Conservation (phyloP, 1,140 invertebrate species). For the Rhyacophila brunnea region DNA sequence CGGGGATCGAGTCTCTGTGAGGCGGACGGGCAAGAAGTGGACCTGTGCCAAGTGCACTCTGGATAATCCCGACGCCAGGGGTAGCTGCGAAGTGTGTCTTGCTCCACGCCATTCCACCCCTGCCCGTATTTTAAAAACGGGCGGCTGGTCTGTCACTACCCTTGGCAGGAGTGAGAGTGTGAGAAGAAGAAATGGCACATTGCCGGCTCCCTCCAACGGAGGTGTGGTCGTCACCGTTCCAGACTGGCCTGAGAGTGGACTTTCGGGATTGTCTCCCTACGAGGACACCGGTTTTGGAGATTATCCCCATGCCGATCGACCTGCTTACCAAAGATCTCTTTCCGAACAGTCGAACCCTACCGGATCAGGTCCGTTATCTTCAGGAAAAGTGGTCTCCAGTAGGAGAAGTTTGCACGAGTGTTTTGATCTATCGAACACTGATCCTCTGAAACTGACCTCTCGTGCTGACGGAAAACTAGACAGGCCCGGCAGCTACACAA, state of each 20-base stretch:
- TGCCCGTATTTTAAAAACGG: conserved; percentile 44
- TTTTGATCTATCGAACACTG: conserved; percentile 51
- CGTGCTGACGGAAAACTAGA: conserved; percentile 25
- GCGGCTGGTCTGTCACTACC: conserved; percentile 49
- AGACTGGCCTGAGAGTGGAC: conserved; percentile 42
- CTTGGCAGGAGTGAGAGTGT: conserved; percentile 47
- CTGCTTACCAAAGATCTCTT: conserved; percentile 64
- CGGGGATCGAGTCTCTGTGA: conserved; percentile 48
- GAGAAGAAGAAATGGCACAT: conserved; percentile 44
- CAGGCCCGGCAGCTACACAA: conserved; percentile 27
- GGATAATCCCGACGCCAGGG: conserved; percentile 64
- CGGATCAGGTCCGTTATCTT: conserved; percentile 41
- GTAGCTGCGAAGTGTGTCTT: conserved; percentile 67
- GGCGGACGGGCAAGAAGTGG: conserved; percentile 57
- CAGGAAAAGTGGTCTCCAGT: conserved; percentile 55
- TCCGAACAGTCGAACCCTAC: conserved; percentile 56
- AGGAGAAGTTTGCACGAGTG: conserved; percentile 62
- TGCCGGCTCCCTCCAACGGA: conserved; percentile 45
- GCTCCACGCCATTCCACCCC: conserved; percentile 45
- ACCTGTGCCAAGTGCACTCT: conserved; percentile 75
- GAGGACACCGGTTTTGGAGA: conserved; percentile 53
- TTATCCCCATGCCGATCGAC: conserved; percentile 48
- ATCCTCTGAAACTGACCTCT: conserved; percentile 39
- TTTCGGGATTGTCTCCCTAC: conserved; percentile 44
- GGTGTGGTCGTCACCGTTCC: conserved; percentile 51